phyloP scores from a whole-genome alignment of 1,140 invertebrate genomes.

The Temnothorax nylanderi region DNA sequence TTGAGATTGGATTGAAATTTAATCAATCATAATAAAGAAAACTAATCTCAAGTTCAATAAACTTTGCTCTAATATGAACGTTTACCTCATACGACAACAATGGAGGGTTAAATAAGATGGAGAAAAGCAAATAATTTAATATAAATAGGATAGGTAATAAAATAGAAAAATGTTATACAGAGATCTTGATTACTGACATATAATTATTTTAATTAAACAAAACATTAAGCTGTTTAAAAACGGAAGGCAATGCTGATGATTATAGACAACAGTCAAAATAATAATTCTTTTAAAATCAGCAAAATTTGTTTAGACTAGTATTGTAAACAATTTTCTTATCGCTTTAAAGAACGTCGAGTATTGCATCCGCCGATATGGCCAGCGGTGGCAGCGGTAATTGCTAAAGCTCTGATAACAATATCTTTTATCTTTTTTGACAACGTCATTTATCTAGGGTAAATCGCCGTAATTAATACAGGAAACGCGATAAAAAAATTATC shows the following conservation, averaged over 20 bases:
- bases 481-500: conserved; percentile 24
- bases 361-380: neutral
- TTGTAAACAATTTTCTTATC: conserved; percentile 13
- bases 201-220: conserved; percentile 5
- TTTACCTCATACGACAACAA: too few species aligned
- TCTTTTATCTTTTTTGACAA: neutral
- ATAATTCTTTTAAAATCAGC: neutral
- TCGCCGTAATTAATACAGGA: conserved; percentile 13
- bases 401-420: neutral
- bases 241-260: neutral
- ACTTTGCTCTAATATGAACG: too few species aligned
- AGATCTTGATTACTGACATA: neutral
- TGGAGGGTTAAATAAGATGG: neutral
- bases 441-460: neutral
- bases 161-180: neutral
- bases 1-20: too few species aligned
- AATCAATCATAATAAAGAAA: too few species aligned
- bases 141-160: neutral
- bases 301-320: neutral
- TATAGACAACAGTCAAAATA: neutral
- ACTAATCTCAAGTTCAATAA: too few species aligned
- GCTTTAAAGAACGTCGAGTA: conserved; percentile 12
- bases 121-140: neutral
- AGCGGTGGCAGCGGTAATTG: neutral
- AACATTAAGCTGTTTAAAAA: neutral